phyloP scores from a whole-genome alignment of 2,113 vertebrate species.

The Sinosuthora webbiana region DNA sequence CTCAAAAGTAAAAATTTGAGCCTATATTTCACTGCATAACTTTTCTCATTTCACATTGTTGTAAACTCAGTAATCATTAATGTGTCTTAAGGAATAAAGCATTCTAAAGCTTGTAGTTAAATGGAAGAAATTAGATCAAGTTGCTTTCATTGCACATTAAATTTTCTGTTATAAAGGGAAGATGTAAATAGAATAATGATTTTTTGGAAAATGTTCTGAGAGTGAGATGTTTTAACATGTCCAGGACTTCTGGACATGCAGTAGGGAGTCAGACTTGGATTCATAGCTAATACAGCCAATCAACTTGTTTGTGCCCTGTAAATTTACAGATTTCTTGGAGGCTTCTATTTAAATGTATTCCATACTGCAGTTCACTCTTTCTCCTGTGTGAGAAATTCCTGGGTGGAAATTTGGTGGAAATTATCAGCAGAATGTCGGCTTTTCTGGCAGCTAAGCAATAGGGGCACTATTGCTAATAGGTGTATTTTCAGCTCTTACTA shows the following conservation, averaged over 20 bases:
- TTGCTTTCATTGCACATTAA: not conserved
- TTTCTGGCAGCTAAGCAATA: not conserved
- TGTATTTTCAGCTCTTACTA: not conserved
- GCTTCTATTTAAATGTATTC: not conserved
- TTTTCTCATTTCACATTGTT: not conserved
- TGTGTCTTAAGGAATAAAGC: not conserved
- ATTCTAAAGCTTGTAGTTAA: not conserved
- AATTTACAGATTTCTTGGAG: not conserved
- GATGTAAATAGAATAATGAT: not conserved
- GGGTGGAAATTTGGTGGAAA: not conserved
- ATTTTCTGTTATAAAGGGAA: not conserved
- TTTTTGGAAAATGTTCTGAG: not conserved
- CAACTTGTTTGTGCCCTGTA: not conserved
- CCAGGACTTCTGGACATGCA: not conserved
- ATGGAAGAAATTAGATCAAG: not conserved
- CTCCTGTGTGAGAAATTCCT: not conserved
- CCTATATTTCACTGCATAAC: not conserved
- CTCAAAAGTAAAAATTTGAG: not conserved
- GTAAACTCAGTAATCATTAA: not conserved
- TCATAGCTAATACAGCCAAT: not conserved
- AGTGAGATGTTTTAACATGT: not conserved
- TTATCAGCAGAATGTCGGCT: not conserved
- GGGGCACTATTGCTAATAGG: not conserved
- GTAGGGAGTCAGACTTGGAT: not conserved
- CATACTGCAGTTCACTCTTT: not conserved